Evolutionary conservation across 2,888 invertebrate genomes (phyloP).

Genomic region (Hyposoter didymator): DNA sequence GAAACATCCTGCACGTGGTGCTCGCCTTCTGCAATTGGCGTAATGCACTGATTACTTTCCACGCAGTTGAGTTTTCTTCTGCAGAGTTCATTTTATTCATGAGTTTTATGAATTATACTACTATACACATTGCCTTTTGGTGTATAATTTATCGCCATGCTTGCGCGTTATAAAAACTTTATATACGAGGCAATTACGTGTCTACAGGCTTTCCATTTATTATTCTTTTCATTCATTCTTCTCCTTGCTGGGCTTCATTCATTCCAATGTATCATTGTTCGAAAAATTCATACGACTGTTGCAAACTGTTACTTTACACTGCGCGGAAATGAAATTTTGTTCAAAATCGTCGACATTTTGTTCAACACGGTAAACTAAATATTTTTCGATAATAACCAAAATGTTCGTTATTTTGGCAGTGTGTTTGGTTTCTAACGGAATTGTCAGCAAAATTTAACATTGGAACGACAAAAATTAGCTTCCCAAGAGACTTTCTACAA

Average conservation of each 20-base stretch:
- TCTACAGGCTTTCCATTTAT: constrained; percentile 39
- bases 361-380: too few species aligned
- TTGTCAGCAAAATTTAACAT: too few species aligned
- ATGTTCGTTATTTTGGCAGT: too few species aligned
- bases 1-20: not conserved
- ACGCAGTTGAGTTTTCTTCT: constrained; percentile 32
- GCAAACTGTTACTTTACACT: not conserved
- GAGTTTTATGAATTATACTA: constrained; percentile 18
- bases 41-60: constrained; percentile 60
- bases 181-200: constrained; percentile 6
- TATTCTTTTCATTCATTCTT: constrained; percentile 45
- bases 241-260: not conserved
- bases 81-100: constrained; percentile 35
- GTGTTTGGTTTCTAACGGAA: too few species aligned
- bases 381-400: too few species aligned
- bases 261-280: constrained; percentile 3
- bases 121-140: constrained; percentile 15
- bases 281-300: not conserved
- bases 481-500: too few species aligned
- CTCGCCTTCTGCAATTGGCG: constrained; percentile 35
- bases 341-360: too few species aligned
- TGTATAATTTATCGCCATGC: constrained; percentile 32
- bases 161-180: constrained; percentile 15
- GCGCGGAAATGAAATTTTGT: too few species aligned
- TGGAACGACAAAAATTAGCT: too few species aligned